Evolutionary conservation across 2,888 invertebrate species (phyloP).

Genomic region (Hermaeophaga mercurialis): DNA sequence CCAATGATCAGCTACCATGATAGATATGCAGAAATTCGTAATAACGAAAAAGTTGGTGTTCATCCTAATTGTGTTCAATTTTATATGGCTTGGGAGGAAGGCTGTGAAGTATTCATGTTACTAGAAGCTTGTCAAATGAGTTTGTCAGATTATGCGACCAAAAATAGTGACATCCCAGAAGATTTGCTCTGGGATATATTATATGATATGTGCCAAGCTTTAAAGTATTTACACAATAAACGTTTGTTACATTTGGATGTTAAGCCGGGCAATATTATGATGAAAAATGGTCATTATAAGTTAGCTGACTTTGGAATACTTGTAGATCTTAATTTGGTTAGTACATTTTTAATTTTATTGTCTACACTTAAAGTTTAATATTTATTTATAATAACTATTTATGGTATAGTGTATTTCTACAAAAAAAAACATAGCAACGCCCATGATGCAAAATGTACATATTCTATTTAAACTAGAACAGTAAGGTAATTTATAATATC

Average conservation of each 20-base stretch:
- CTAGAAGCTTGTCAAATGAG: slow-evolving; percentile 72
- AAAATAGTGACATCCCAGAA: slow-evolving; percentile 65
- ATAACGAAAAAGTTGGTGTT: slow-evolving; percentile 69
- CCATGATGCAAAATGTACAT: too few species aligned
- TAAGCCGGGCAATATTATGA: slow-evolving; percentile 77
- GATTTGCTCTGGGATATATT: slow-evolving; percentile 69
- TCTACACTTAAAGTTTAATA: too few species aligned
- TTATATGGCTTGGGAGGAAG: slow-evolving; percentile 76
- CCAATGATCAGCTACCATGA: slow-evolving; percentile 63
- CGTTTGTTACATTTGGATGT: slow-evolving; percentile 76
- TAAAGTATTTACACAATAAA: slow-evolving; percentile 70
- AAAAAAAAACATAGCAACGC: too few species aligned
- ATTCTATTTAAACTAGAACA: too few species aligned
- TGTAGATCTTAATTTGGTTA: slow-evolving; percentile 64
- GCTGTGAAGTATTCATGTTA: slow-evolving; percentile 69
- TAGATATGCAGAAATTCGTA: slow-evolving; percentile 69
- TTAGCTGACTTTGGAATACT: slow-evolving; percentile 78
- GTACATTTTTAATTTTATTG: too few species aligned
- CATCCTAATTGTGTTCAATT: slow-evolving; percentile 72
- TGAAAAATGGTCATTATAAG: slow-evolving; percentile 70
- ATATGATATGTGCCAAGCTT: slow-evolving; percentile 66
- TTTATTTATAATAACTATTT: too few species aligned
- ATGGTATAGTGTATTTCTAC: too few species aligned
- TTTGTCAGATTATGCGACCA: slow-evolving; percentile 63
- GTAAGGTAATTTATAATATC: too few species aligned